Conservation (phyloP, 2,797 vertebrate genomes). For the Arremon brunneinucha region DNA sequence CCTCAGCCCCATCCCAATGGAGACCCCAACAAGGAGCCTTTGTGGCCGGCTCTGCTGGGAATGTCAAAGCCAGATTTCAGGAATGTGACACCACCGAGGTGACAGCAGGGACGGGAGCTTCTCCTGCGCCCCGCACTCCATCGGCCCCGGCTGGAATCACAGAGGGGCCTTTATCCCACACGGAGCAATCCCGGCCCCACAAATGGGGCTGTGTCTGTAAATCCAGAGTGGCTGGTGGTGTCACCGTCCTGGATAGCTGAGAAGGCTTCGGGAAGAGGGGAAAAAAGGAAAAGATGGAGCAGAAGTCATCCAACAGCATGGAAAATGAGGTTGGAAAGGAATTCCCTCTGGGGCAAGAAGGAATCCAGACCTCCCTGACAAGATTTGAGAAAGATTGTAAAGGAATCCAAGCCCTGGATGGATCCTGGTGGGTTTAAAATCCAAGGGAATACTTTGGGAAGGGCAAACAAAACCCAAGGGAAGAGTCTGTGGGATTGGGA, state of each 20-base stretch:
- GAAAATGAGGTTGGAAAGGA: neutral
- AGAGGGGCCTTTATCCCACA: constrained; percentile 23
- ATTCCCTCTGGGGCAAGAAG: neutral
- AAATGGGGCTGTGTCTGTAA: constrained; percentile 56
- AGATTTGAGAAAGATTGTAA: neutral
- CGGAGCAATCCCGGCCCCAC: constrained; percentile 21
- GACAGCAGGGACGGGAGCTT: constrained; percentile 31
- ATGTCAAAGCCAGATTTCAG: constrained; percentile 32
- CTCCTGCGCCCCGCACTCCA: neutral
- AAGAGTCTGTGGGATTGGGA: neutral
- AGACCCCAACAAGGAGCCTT: constrained; percentile 49
- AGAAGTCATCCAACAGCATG: neutral
- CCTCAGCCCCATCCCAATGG: neutral
- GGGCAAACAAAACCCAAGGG: neutral
- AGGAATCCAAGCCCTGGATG: neutral
- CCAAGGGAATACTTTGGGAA: neutral
- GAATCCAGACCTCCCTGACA: neutral
- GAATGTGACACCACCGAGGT: constrained; percentile 35
- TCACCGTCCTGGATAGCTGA: neutral
- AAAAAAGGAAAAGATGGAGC: neutral
- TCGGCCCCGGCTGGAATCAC: neutral
- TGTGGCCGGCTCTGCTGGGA: constrained; percentile 42
- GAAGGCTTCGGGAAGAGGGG: neutral
- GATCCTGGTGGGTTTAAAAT: neutral
- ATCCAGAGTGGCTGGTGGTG: constrained; percentile 51